Base-by-base conservation (phyloP, 1,140 invertebrate genomes). In the Potamilus streckersoni region DNA sequence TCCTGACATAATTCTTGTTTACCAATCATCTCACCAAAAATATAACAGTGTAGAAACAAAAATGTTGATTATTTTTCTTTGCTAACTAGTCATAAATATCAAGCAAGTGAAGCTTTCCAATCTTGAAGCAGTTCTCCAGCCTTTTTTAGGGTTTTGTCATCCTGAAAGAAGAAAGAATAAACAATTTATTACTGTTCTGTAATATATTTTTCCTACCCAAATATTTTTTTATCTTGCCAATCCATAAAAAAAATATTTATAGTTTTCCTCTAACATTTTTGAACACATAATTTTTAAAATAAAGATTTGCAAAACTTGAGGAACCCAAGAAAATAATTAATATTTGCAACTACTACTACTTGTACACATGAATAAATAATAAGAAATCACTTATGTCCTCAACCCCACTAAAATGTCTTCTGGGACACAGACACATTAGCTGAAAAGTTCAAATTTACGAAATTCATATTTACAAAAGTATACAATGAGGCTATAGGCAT, bases 71-170 rank as follows among this genome's bases (percentile, higher is more conserved):
- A 4, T 38, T 11, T 49, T 49, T 31, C 0, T 49, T 49, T 49
- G 2, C 38, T 49, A 49, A 8, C 38, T 49, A 8, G 38, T 49
- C 38, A 49, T 49, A 49, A 49, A 49, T 49, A 49, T 49, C 38
- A 49, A 49, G 38, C 38, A 49, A 49, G 38, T 49, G 38, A 49
- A 49, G n/a, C 67, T n/a, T 79, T 80, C 85, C 85, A 87, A n/a
- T 85, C 73, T 49, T 71, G 79, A 19, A 87, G 74, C 57, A 87
- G 82, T 16, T 84, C 76, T 3, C 38, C 78, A 56, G 86, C 86
- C 61, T 82, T 82, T 56, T 81, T 70, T 23, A 87, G 68, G 23
- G 86, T 87, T 72, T 76, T 73, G 74, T 86, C 84, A 74, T 85
- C 80, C 86, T 87, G 73, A 20, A 82, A 79, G 27, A 58, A 20